These are phyloP conservation scores for Zapus hudsonius DNA, from an alignment of 2,113 vertebrate species.

Conservation along the genomic window DNA sequence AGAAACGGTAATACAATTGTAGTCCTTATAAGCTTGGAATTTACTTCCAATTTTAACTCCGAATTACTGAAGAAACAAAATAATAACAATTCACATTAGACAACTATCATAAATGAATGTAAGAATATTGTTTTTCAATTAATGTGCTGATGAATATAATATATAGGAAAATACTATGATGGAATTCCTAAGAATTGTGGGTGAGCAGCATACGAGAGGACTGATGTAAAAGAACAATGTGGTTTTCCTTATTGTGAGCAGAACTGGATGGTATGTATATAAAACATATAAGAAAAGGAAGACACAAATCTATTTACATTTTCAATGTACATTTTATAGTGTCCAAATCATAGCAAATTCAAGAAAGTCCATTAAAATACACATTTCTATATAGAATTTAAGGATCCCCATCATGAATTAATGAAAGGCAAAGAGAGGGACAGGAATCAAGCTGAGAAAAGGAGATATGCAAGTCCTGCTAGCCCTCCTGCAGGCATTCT, in stretches of 20 bases:
- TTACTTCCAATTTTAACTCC: neutral
- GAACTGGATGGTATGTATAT: neutral
- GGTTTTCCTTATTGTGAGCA: neutral
- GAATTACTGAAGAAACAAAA: neutral
- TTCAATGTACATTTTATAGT: neutral
- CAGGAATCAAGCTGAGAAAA: neutral
- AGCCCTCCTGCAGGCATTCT: rapidly evolving
- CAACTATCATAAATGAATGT: neutral
- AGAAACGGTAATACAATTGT: neutral
- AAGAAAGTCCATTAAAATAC: neutral
- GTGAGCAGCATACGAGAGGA: neutral
- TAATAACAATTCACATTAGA: neutral
- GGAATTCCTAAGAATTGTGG: neutral
- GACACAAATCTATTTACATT: neutral
- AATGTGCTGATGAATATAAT: neutral
- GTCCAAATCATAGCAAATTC: neutral
- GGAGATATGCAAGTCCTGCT: neutral
- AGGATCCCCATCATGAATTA: neutral
- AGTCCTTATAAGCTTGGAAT: neutral
- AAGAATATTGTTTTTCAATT: neutral
- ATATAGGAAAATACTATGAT: neutral
- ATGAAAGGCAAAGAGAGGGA: no score
- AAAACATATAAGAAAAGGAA: neutral
- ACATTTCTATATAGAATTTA: neutral
- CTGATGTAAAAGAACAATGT: neutral